phyloP scores from a whole-genome alignment of 2,888 invertebrate genomes.

The Muscina levida region DNA sequence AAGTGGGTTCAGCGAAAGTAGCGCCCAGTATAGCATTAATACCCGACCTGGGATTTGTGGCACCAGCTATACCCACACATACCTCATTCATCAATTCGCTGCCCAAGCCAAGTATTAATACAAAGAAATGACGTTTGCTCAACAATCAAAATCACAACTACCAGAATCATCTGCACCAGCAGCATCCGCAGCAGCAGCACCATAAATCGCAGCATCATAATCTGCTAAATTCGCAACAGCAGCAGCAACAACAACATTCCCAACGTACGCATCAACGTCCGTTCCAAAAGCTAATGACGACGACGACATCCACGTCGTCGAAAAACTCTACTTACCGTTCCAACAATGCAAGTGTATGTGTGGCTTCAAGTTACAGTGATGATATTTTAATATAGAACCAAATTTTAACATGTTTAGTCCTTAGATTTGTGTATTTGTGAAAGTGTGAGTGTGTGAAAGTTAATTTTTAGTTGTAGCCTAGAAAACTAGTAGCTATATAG shows the following conservation, averaged over 20 bases:
- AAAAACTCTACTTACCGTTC: constrained; percentile 58
- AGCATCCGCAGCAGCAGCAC: background rate
- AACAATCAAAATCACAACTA: constrained; percentile 66
- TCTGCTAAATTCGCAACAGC: constrained; percentile 21
- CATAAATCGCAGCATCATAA: constrained; percentile 26
- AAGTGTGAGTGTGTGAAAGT: constrained; percentile 11
- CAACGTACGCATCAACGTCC: constrained; percentile 41
- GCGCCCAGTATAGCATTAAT: constrained; percentile 81
- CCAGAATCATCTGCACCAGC: constrained; percentile 11
- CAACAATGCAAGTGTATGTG: constrained; percentile 61
- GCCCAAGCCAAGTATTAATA: constrained; percentile 76
- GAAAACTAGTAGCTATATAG: background rate
- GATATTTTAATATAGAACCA: constrained; percentile 64
- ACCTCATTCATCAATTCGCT: constrained; percentile 77
- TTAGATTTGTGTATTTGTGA: constrained; percentile 21
- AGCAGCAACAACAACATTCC: constrained; percentile 33
- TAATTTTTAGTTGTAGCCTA: constrained; percentile 11
- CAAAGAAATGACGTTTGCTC: constrained; percentile 80
- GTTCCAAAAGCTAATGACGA: constrained; percentile 54
- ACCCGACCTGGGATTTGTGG: constrained; percentile 82
- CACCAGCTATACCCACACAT: constrained; percentile 79
- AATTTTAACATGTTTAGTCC: constrained; percentile 52
- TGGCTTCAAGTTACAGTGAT: constrained; percentile 61
- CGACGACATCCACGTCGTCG: constrained; percentile 54
- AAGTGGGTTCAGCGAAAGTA: constrained; percentile 74